These are phyloP conservation scores for Rhyacophila brunnea DNA, from an alignment of 1,140 invertebrate species.

Conservation along the genomic window DNA sequence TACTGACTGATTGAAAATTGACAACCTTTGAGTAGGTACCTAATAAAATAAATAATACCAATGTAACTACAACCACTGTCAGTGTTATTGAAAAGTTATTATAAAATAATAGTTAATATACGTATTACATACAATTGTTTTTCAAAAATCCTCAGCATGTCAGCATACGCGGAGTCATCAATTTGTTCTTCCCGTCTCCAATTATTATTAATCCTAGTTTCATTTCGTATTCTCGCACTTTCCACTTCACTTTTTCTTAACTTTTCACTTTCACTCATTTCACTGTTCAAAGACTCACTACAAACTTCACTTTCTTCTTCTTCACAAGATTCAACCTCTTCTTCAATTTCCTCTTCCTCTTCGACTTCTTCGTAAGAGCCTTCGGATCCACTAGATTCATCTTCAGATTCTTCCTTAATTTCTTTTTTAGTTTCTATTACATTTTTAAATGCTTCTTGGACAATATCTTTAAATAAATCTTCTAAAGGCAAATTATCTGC, in stretches of 20 bases:
- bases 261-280: constrained; percentile 8
- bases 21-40: too few relatives aligned
- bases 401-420: neutral
- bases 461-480: neutral
- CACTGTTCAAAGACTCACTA: constrained; percentile 6
- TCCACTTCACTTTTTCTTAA: constrained; percentile 4
- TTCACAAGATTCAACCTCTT: neutral
- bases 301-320: constrained; percentile 3
- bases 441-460: neutral
- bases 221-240: neutral
- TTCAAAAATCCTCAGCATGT: constrained; percentile 27
- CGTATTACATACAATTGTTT: constrained; percentile 31
- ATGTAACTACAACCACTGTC: too few relatives aligned
- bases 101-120: too few relatives aligned
- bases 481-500: neutral
- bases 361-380: neutral
- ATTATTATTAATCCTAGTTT: neutral
- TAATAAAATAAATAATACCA: too few relatives aligned
- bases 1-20: too few relatives aligned
- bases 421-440: constrained; percentile 6
- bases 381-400: neutral
- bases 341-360: neutral
- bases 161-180: constrained; percentile 31
- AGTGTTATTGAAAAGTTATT: too few relatives aligned
- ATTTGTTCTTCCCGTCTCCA: constrained; percentile 15